phyloP scores from a whole-genome alignment of 2,797 vertebrate species.

The Remorina albescens region DNA sequence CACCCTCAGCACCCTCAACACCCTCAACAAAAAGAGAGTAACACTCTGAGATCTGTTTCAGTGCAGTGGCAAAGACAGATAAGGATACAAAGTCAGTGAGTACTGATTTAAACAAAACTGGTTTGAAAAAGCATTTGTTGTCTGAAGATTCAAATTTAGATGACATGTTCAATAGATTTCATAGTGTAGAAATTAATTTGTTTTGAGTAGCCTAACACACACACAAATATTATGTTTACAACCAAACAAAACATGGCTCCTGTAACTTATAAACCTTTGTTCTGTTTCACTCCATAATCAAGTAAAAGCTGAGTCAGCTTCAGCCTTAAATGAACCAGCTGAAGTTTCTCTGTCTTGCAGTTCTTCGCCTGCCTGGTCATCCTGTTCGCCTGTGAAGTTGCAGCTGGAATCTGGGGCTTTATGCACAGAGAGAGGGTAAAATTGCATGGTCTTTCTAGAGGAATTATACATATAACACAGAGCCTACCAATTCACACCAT shows the following conservation, averaged over 20 bases:
- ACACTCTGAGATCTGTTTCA: background rate
- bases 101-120: background rate
- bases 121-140: background rate
- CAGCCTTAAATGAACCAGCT: background rate
- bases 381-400: slow-evolving; percentile 96
- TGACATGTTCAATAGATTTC: background rate
- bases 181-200: too few species aligned
- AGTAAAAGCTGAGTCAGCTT: background rate
- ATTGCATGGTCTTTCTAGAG: background rate
- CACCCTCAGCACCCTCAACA: too few species aligned
- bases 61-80: background rate
- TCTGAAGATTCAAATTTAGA: background rate
- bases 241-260: background rate
- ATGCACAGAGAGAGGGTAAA: slow-evolving; percentile 94
- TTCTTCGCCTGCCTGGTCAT: slow-evolving; percentile 97
- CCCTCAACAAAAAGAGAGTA: too few species aligned
- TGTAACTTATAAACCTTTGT: background rate
- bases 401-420: slow-evolving; percentile 96
- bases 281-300: background rate
- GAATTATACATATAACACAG: background rate
- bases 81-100: background rate
- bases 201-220: background rate
- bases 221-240: background rate
- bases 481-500: background rate
- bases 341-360: slow-evolving; percentile 70